Percentiles rank a stretch among this genome's conserved stretches.
These are phyloP conservation scores for Habroteleia sp. DNA, from an alignment of 2,888 invertebrate species.

Conservation along the genomic window DNA sequence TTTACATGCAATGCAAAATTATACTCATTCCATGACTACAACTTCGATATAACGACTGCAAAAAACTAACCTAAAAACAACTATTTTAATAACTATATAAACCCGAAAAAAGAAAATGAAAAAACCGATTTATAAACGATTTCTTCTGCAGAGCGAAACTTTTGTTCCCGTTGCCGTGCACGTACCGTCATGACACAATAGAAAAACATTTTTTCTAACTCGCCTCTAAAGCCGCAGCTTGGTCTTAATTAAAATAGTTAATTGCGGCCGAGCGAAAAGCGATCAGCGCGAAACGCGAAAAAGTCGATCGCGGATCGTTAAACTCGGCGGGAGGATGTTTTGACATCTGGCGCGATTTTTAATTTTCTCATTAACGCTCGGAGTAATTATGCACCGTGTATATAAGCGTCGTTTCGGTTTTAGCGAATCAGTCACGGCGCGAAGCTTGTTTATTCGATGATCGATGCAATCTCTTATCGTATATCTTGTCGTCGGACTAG, in stretches of 20 bases:
- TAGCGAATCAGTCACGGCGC: constrained; percentile 58
- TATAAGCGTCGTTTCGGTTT: constrained; percentile 53
- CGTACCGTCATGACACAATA: too few relatives aligned
- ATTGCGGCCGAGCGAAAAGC: constrained; percentile 26
- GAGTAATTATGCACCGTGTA: constrained; percentile 47
- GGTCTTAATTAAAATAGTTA: constrained; percentile 30
- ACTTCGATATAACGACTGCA: too few relatives aligned
- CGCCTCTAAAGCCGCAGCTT: too few relatives aligned
- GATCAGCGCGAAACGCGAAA: neutral
- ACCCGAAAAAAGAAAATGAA: too few relatives aligned
- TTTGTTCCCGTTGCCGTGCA: too few relatives aligned
- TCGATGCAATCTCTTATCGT: constrained; percentile 72
- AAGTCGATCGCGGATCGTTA: constrained; percentile 19
- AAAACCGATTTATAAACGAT: too few relatives aligned
- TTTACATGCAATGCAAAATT: too few relatives aligned
- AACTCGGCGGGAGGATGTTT: constrained; percentile 36
- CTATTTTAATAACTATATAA: too few relatives aligned
- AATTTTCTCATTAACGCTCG: constrained; percentile 54
- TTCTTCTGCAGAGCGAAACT: too few relatives aligned
- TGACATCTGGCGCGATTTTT: constrained; percentile 57
- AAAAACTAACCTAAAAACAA: too few relatives aligned
- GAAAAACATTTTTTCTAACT: too few relatives aligned
- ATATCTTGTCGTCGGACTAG: constrained; percentile 69
- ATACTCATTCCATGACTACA: too few relatives aligned
- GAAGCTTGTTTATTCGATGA: constrained; percentile 71